Evolutionary conservation across 1,140 invertebrate species (phyloP).

Genomic region (Pogonomyrmex barbatus): DNA sequence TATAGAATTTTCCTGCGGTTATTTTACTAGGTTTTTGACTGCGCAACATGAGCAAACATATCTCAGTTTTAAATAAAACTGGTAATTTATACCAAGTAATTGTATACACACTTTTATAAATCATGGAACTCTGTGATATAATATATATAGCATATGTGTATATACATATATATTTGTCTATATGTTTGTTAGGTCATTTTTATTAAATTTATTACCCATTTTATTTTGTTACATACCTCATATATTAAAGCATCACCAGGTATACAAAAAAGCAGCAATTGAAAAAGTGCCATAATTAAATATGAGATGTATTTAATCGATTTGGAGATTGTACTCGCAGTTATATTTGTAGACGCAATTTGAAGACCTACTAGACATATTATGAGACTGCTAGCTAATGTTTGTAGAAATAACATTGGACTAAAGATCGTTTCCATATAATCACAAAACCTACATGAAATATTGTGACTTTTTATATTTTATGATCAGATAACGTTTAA

Average conservation of each 20-base stretch:
- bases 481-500: not conserved
- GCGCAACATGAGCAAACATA: slow-evolving; percentile 72
- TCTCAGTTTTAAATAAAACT: slow-evolving; percentile 61
- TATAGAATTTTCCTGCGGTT: slow-evolving; percentile 76
- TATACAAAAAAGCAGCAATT: slow-evolving; percentile 78
- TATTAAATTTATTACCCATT: not conserved
- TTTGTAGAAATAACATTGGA: slow-evolving; percentile 75
- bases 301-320: slow-evolving; percentile 72
- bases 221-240: slow-evolving; percentile 65
- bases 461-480: not conserved
- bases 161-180: slow-evolving; percentile 32
- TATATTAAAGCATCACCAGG: slow-evolving; percentile 76
- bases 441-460: slow-evolving; percentile 73
- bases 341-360: slow-evolving; percentile 68
- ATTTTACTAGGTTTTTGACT: slow-evolving; percentile 73
- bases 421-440: slow-evolving; percentile 75
- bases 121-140: slow-evolving; percentile 69
- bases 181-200: not conserved
- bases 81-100: slow-evolving; percentile 72
- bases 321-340: slow-evolving; percentile 58
- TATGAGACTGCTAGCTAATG: slow-evolving; percentile 75
- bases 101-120: slow-evolving; percentile 66
- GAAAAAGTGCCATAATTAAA: slow-evolving; percentile 77
- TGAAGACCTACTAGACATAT: slow-evolving; percentile 78
- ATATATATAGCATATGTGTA: not conserved